phyloP scores from a whole-genome alignment of 2,113 vertebrate genomes.

The Sitta europaea region DNA sequence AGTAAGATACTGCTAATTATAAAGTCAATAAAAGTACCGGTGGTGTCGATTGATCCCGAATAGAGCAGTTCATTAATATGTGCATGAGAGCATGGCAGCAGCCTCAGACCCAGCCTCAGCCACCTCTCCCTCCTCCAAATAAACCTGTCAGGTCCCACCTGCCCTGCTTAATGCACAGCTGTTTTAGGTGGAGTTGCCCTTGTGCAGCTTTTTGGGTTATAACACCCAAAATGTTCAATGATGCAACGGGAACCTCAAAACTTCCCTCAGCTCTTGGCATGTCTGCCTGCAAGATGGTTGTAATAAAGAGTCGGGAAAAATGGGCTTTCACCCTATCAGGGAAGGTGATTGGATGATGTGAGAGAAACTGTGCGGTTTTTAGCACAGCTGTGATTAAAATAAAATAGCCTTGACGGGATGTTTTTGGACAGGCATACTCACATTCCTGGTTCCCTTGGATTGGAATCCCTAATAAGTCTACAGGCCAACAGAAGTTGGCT shows the following conservation, averaged over 20 bases:
- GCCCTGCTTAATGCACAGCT: slow-evolving; percentile 7
- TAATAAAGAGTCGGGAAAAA: slow-evolving; percentile 54
- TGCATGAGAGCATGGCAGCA: not conserved
- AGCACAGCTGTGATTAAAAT: slow-evolving; percentile 17
- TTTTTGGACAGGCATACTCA: slow-evolving; percentile 21
- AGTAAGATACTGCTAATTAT: slow-evolving; percentile 58
- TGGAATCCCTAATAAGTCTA: not conserved
- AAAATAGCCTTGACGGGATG: slow-evolving; percentile 29
- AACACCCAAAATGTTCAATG: no score
- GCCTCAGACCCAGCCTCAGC: not conserved
- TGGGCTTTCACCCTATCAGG: not conserved
- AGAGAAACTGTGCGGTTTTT: not conserved
- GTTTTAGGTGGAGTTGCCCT: not conserved
- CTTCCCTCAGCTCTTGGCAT: slow-evolving; percentile 27
- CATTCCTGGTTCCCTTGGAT: not conserved
- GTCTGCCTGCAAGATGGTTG: slow-evolving; percentile 40
- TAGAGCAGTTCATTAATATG: slow-evolving; percentile 62
- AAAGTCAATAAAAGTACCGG: not conserved
- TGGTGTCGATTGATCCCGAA: slow-evolving; percentile 51
- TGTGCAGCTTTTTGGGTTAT: not conserved
- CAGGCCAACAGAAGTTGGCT: slow-evolving; percentile 22
- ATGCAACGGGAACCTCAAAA: not conserved
- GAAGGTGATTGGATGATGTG: not conserved
- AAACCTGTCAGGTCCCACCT: not conserved
- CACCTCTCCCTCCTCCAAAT: not conserved